Conservation (phyloP, 1,140 invertebrate genomes). For the Macrocentrus cingulum region DNA sequence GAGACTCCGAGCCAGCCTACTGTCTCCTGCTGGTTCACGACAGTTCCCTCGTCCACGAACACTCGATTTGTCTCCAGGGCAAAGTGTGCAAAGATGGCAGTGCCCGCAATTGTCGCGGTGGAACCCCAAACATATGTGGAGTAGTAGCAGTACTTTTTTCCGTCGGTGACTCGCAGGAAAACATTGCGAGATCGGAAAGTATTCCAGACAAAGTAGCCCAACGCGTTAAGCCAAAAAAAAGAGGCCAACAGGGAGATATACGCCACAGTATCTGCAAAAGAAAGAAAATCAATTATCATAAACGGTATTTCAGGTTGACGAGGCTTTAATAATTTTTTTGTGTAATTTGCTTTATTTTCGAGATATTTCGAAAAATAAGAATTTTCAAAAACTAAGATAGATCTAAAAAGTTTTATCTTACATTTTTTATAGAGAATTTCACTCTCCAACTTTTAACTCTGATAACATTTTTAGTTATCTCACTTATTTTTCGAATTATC, state of each 20-base stretch:
- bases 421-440: too few species aligned
- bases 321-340: too few species aligned
- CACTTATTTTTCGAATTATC: too few species aligned
- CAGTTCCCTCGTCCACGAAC: conserved; percentile 34
- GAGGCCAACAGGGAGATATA: conserved; percentile 74
- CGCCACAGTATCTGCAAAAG: conserved; percentile 71
- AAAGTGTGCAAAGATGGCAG: conserved; percentile 79
- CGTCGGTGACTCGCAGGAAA: conserved; percentile 78
- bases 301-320: too few species aligned
- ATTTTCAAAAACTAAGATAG: too few species aligned
- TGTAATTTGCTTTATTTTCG: too few species aligned
- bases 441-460: too few species aligned
- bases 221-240: conserved; percentile 82
- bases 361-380: too few species aligned
- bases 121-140: conserved; percentile 77
- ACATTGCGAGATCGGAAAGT: conserved; percentile 82
- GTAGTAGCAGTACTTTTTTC: conserved; percentile 82
- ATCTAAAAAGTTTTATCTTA: too few species aligned
- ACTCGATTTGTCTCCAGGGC: conserved; percentile 68
- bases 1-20: conserved; percentile 77
- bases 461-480: too few species aligned
- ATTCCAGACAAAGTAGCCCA: conserved; percentile 84
- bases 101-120: conserved; percentile 67
- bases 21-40: conserved; percentile 47
- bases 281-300: too few species aligned